These are phyloP conservation scores for Agrilus biguttatus DNA, from an alignment of 2,888 invertebrate species.

Conservation along the genomic window DNA sequence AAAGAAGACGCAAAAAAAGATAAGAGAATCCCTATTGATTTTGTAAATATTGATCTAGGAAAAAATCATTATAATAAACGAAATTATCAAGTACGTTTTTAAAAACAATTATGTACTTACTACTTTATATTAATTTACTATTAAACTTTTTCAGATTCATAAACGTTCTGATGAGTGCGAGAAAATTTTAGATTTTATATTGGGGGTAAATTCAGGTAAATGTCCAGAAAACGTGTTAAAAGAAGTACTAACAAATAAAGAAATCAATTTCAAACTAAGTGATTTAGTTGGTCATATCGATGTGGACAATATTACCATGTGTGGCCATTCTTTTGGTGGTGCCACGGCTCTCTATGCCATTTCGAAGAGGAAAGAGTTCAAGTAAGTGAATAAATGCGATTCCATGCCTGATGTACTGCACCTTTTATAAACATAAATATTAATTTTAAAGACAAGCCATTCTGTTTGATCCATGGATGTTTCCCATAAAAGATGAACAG, in stretches of 20 bases:
- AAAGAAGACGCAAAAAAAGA: conserved; percentile 24
- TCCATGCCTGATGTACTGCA: neutral
- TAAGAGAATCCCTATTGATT: conserved; percentile 22
- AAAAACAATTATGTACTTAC: too few species aligned
- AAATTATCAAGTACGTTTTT: conserved; percentile 22
- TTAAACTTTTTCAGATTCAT: conserved; percentile 27
- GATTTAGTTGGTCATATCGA: conserved; percentile 32
- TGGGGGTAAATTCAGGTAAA: conserved; percentile 33
- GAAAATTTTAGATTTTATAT: conserved; percentile 34
- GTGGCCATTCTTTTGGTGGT: conserved; percentile 55
- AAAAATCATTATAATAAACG: conserved; percentile 26
- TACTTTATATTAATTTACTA: too few species aligned
- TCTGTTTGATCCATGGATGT: conserved; percentile 47
- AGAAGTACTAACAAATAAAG: conserved; percentile 14
- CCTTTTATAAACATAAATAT: neutral
- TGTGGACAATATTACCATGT: conserved; percentile 31
- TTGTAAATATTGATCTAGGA: conserved; percentile 24
- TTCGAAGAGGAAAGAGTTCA: conserved; percentile 36
- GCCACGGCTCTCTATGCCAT: conserved; percentile 42
- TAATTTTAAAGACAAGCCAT: conserved; percentile 30
- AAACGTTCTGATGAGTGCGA: conserved; percentile 36
- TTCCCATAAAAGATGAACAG: conserved; percentile 36
- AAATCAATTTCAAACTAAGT: conserved; percentile 18
- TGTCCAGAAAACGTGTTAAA: conserved; percentile 34
- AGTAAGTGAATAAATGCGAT: conserved; percentile 22